Evolutionary conservation across 2,113 vertebrate species (phyloP).

Genomic region (Prinia subflava): DNA sequence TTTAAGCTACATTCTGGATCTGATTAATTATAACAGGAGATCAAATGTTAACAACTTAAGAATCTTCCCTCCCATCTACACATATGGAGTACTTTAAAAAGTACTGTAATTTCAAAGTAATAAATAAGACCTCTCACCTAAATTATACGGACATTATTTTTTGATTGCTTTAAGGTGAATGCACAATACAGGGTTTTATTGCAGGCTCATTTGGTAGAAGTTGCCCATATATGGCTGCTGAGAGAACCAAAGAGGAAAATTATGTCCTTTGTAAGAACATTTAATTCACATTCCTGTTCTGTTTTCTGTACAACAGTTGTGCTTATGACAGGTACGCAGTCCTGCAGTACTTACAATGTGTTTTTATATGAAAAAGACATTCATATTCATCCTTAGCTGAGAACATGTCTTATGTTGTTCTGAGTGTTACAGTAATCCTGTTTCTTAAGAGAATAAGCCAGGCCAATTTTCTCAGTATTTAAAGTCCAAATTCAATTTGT

Average conservation of each 20-base stretch:
- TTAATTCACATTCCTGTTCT: conserved; percentile 48
- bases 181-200: conserved; percentile 17
- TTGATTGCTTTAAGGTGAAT: conserved; percentile 15
- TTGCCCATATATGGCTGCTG: conserved; percentile 63
- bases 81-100: conserved; percentile 39
- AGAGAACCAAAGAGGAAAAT: conserved; percentile 26
- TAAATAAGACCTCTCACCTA: conserved; percentile 55
- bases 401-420: not conserved
- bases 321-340: conserved; percentile 46
- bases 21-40: conserved; percentile 68
- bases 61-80: conserved; percentile 42
- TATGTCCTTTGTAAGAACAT: conserved; percentile 37
- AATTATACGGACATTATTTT: conserved; percentile 31
- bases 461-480: conserved; percentile 15
- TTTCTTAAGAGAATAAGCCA: conserved; percentile 27
- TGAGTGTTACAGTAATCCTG: conserved; percentile 16
- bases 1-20: conserved; percentile 47
- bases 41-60: conserved; percentile 70
- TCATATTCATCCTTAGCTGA: conserved; percentile 12
- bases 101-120: conserved; percentile 48
- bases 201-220: conserved; percentile 22
- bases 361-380: conserved; percentile 46
- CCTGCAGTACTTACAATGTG: conserved; percentile 8
- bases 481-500: conserved; percentile 38
- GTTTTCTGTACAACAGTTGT: conserved; percentile 58